These are phyloP conservation scores for Parazoanthus swiftii DNA, from an alignment of 92 coral and sea anemone genomes.

Conservation along the genomic window DNA sequence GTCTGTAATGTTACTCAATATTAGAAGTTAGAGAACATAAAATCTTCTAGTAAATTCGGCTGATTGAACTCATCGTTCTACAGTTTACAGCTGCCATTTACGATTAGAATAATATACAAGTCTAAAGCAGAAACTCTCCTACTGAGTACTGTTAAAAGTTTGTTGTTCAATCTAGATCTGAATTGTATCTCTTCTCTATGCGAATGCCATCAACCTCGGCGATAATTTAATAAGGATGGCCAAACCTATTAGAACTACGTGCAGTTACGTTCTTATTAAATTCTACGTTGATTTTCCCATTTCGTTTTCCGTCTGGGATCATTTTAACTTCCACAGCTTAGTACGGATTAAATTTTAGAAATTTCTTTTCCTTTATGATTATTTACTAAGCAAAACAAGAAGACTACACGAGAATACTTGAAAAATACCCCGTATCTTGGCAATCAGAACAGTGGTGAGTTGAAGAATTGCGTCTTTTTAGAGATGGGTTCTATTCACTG, in stretches of 20 bases:
- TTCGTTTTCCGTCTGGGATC: neutral
- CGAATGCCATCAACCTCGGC: neutral
- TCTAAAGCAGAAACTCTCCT: neutral
- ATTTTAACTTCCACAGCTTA: neutral
- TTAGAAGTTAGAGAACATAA: neutral
- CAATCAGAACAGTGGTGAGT: too few relatives aligned
- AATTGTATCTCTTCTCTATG: slow-evolving; percentile 2
- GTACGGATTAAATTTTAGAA: neutral
- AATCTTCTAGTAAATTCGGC: neutral
- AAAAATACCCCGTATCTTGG: too few relatives aligned
- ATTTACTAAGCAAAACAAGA: neutral
- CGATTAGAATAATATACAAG: neutral
- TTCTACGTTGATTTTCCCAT: neutral
- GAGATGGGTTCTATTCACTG: neutral
- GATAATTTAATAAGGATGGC: slow-evolving; percentile 22
- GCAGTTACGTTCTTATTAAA: neutral
- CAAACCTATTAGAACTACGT: neutral
- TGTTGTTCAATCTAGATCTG: neutral
- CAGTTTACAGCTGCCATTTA: neutral
- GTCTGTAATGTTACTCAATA: neutral
- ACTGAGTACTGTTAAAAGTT: neutral
- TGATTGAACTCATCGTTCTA: neutral
- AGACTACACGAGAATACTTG: neutral
- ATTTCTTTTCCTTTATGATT: neutral
- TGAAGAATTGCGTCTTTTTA: too few relatives aligned